A percentile compares a stretch with the other conserved stretches of the same genome.
phyloP scores from a whole-genome alignment of 2,888 invertebrate species.

The Dasysyrphus tricinctus region DNA sequence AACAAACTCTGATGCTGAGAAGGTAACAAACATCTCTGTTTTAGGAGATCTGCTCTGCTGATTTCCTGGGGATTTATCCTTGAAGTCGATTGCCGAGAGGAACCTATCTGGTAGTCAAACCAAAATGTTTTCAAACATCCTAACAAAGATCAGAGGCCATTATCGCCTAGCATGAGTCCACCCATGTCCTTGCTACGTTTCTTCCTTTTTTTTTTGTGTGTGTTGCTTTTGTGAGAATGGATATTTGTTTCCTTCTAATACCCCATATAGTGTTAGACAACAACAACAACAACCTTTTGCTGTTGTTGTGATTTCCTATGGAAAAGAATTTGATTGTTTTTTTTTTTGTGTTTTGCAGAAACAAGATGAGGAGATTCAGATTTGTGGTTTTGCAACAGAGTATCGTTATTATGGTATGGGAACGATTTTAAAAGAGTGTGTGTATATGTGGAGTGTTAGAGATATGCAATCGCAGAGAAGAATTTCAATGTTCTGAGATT shows the following conservation, averaged over 20 bases:
- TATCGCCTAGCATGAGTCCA: conserved; percentile 67
- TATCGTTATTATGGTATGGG: conserved; percentile 34
- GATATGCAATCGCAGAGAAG: conserved; percentile 33
- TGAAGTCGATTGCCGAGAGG: conserved; percentile 61
- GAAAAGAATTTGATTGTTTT: conserved; percentile 22
- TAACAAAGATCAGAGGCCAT: conserved; percentile 66
- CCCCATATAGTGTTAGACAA: conserved; percentile 20
- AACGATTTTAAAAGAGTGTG: conserved; percentile 14
- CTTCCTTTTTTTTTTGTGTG: background rate
- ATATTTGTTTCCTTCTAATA: background rate
- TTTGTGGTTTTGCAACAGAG: conserved; percentile 47
- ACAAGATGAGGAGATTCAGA: conserved; percentile 34
- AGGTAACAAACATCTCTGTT: conserved; percentile 20
- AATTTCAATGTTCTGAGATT: conserved; percentile 39
- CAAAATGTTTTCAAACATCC: conserved; percentile 74
- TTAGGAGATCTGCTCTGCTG: conserved; percentile 39
- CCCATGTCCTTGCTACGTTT: conserved; percentile 53
- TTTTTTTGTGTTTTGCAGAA: conserved; percentile 18
- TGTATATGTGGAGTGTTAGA: background rate
- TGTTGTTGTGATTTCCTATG: conserved; percentile 24
- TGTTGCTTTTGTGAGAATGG: background rate
- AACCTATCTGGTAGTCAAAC: conserved; percentile 73
- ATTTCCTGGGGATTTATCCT: conserved; percentile 65
- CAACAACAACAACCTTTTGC: background rate
- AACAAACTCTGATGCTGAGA: background rate